These are phyloP conservation scores for Halcyon senegalensis DNA, from an alignment of 2,113 vertebrate species.

Conservation along the genomic window DNA sequence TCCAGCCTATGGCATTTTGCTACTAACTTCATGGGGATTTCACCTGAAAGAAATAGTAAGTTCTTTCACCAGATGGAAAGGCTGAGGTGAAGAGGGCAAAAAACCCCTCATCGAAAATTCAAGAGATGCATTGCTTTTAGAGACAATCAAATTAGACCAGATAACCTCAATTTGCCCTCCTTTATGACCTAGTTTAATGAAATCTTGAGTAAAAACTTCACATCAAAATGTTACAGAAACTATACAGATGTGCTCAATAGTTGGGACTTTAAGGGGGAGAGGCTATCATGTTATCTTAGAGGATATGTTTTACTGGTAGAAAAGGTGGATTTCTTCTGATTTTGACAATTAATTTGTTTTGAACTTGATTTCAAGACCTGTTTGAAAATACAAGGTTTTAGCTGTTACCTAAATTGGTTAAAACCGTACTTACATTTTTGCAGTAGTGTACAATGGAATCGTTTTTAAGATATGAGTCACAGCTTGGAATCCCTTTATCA, in stretches of 20 bases:
- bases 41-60: background rate
- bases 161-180: background rate
- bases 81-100: background rate
- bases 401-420: background rate
- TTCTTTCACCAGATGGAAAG: background rate
- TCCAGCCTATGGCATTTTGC: background rate
- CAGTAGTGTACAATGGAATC: background rate
- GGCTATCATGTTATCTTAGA: background rate
- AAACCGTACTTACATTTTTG: background rate
- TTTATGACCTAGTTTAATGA: background rate
- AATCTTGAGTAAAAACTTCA: background rate
- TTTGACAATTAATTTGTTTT: background rate
- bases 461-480: background rate
- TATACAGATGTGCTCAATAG: background rate
- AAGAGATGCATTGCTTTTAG: background rate
- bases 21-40: background rate
- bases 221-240: background rate
- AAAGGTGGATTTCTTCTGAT: background rate
- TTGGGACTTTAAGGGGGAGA: background rate
- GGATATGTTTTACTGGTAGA: background rate
- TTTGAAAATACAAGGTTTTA: background rate
- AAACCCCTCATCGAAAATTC: constrained; percentile 10
- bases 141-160: background rate
- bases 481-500: background rate
- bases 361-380: background rate